A percentile compares a stretch with the other conserved stretches of the same genome.
Evolutionary conservation across 2,888 invertebrate genomes (phyloP).

Genomic region (Spilarctia lutea): DNA sequence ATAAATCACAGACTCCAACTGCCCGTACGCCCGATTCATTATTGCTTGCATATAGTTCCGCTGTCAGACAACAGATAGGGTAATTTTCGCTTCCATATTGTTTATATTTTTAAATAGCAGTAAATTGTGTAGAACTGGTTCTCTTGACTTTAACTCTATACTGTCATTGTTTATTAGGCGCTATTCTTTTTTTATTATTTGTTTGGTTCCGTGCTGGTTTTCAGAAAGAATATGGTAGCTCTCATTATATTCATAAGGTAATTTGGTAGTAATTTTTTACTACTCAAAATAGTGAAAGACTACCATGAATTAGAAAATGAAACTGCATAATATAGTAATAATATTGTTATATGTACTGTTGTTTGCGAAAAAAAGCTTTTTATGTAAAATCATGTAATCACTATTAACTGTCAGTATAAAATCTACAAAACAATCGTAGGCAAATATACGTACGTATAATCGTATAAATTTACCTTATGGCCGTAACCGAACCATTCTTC

Average conservation of each 20-base stretch:
- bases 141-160: slow-evolving; percentile 52
- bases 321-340: not conserved
- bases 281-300: not conserved
- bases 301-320: not conserved
- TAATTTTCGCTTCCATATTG: slow-evolving; percentile 65
- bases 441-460: not conserved
- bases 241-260: not conserved
- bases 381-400: not conserved
- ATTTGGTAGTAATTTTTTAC: not conserved
- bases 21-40: slow-evolving; percentile 52
- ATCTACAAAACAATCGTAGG: not conserved
- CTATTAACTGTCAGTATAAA: not conserved
- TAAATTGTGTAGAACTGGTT: slow-evolving; percentile 69
- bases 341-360: not conserved
- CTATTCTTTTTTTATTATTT: slow-evolving; percentile 61
- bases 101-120: slow-evolving; percentile 59
- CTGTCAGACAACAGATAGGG: slow-evolving; percentile 74
- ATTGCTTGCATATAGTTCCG: slow-evolving; percentile 60
- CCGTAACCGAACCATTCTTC: not conserved
- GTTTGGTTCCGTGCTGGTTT: slow-evolving; percentile 66
- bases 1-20: slow-evolving; percentile 75
- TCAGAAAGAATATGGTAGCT: slow-evolving; percentile 47
- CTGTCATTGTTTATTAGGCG: slow-evolving; percentile 66
- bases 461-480: not conserved
- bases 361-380: not conserved